Base-by-base conservation (phyloP, 2,888 invertebrate species). In the Chloroclystis v-ata region DNA sequence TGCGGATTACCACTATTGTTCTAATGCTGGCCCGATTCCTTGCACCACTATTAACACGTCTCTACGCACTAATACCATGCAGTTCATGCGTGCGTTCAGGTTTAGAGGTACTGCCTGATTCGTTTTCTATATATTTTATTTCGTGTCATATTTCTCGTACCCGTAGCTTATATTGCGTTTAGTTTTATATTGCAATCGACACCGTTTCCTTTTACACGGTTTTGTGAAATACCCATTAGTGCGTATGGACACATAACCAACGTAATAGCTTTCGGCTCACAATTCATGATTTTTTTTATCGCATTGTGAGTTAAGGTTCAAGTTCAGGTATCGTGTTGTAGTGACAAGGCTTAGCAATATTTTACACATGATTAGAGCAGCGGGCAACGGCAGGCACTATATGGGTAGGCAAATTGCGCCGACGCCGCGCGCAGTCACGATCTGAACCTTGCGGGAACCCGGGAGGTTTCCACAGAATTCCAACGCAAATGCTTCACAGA, bases 351-450 rank as follows among this genome's bases (percentile, higher is more conserved):
- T 61, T 69, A 67, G 83, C 73, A 81, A 86, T 87, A 87, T 85
- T 84, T 87, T 85, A 85, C 86, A 87, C 86, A 75, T 87, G 85
- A 85, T 85, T 86, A 85, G 85, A 85, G 56, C 49, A 47, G 51
- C 37, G 28, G 68, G 75, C 66, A 66, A 73, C 69, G 74, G 76
- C 80, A 73, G 69, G 76, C 81, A 75, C 78, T 83, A 81, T 84
- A 85, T 86, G 85, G 83, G 82, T 83, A 85, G 84, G 86, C 86
- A 85, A 87, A 87, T 87, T 87, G 86, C 84, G 72, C 72, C 77
- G 79, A 78, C 77, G 79, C 83, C 83, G 78, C 79, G 77, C 79
- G 76, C 66, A 82, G 84, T 86, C 86, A 87, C 86, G 86, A 87
- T 81, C 75, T 85, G 80, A 85, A 84, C 86, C 78, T 79, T 81